A percentile compares a stretch with the other conserved stretches of the same genome.
Evolutionary conservation across 1,140 invertebrate genomes (phyloP).

Genomic region (Temnothorax longispinosus): DNA sequence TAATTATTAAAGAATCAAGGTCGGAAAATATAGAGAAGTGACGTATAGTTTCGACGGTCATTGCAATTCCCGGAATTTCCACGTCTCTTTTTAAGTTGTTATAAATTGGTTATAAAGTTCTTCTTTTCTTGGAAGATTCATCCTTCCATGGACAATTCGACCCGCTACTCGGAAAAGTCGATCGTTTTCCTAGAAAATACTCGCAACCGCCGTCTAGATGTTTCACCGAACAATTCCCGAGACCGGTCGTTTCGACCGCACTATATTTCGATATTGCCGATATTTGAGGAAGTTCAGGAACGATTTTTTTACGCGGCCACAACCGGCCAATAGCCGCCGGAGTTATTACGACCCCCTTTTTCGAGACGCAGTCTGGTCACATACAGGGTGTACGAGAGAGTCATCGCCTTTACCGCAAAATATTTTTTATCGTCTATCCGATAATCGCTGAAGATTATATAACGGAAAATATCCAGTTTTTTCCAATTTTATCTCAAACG

Average conservation of each 20-base stretch:
- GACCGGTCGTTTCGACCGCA: constrained; percentile 24
- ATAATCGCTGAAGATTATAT: neutral
- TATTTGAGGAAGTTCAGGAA: constrained; percentile 42
- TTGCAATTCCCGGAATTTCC: neutral
- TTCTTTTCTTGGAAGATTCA: neutral
- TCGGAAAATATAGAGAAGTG: neutral
- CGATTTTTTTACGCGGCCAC: constrained; percentile 32
- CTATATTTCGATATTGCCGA: constrained; percentile 42
- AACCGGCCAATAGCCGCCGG: constrained; percentile 1
- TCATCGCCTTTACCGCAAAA: constrained; percentile 22
- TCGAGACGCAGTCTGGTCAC: neutral
- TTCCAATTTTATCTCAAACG: neutral
- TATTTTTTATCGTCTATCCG: neutral
- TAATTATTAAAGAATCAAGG: constrained; percentile 6
- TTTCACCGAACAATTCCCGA: constrained; percentile 20
- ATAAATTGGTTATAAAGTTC: neutral
- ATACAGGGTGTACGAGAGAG: constrained; percentile 17
- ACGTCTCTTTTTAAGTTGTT: neutral
- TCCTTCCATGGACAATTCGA: neutral
- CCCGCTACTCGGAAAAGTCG: neutral
- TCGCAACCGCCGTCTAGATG: constrained; percentile 14
- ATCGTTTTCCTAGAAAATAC: constrained; percentile 8
- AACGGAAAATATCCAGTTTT: neutral
- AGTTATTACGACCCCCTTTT: constrained; percentile 35
- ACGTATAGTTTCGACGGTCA: neutral